Percentiles rank a stretch among this genome's conserved stretches.
phyloP scores from a whole-genome alignment of 2,797 vertebrate genomes.

The Chrosomus eos region DNA sequence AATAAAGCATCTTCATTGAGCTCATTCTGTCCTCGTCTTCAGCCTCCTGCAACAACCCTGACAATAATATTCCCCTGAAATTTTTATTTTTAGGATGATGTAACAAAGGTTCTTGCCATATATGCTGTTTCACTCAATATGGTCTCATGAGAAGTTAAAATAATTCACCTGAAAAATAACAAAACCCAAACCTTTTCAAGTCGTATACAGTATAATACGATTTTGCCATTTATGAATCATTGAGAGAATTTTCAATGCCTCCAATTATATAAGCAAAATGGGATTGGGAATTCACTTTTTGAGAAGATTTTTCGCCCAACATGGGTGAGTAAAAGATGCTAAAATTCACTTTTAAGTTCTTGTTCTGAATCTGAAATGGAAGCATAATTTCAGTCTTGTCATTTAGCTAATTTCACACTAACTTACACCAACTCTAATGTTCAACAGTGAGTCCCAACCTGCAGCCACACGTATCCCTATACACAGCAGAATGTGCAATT shows the following conservation, averaged over 20 bases:
- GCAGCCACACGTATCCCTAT: not conserved
- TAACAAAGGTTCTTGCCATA: not conserved
- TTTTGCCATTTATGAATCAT: not conserved
- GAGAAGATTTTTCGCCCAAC: not conserved
- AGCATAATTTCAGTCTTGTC: not conserved
- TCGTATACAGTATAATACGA: not conserved
- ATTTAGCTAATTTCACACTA: not conserved
- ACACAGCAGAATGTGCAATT: constrained; percentile 19
- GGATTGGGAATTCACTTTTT: not conserved
- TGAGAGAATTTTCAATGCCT: not conserved
- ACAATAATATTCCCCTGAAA: too few relatives aligned
- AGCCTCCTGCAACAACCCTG: too few relatives aligned
- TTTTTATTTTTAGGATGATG: not conserved
- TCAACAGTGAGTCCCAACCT: not conserved
- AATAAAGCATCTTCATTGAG: too few relatives aligned
- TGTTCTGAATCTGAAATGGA: not conserved
- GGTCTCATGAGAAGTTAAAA: not conserved
- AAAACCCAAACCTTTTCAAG: not conserved
- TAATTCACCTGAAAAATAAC: not conserved
- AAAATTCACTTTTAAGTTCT: not conserved
- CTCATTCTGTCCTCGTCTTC: too few relatives aligned
- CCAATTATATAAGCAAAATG: not conserved
- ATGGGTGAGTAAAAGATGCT: not conserved
- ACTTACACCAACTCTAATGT: not conserved
- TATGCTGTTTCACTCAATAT: not conserved